Evolutionary conservation across 2,888 invertebrate genomes (phyloP), one percentile per base, ranked within the genome.

Genomic region (Aelia acuminata): DNA sequence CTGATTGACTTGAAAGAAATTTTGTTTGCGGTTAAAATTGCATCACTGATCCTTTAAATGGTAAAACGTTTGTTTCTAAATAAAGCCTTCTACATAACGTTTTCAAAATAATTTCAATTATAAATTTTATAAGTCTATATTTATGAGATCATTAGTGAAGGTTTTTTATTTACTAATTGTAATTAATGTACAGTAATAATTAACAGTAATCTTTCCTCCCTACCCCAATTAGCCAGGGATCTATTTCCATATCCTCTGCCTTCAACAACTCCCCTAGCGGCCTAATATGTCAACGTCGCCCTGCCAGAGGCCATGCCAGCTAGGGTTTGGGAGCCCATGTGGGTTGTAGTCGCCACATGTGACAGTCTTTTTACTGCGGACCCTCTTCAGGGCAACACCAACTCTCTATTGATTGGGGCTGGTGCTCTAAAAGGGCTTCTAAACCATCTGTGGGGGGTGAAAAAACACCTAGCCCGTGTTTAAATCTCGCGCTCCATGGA

Each of bases 301-400:
- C 1, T 10, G 10, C 22, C 43, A 1, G 80, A 43, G 43, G n/a
- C 39, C 43, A 1, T 10, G 10, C 22, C 43, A 1, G 63, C 31
- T 22, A 26, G 57, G 4, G 57, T n/a, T 75, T 39, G 35, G 35
- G 43, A 80, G 43, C 80, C 80, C 80, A 80, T 80, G 80, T 80
- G 80, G 43, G 80, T 47, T 80, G 80, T 47, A 80, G 80, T 47
- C 80, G n/a, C 80, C 80, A 80, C 80, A 80, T 80, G 80, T 80
- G 80, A 80, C 80, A 43, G 80, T 80, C 80, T 47, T 80, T 47
- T 80, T 80, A 31, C 63, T 35, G 18, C 63, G 63, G 63, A 70
- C 63, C 63, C 80, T 43, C 80, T 80, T 80, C 43, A 47, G 80
- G 80, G 43, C 39, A 75, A 39, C 75, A 75, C 75, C 75, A 75